Evolutionary conservation across 30 jellyfish, hydroid and myxozoan genomes (phyloP).

Genomic region (Hydra vulgaris): DNA sequence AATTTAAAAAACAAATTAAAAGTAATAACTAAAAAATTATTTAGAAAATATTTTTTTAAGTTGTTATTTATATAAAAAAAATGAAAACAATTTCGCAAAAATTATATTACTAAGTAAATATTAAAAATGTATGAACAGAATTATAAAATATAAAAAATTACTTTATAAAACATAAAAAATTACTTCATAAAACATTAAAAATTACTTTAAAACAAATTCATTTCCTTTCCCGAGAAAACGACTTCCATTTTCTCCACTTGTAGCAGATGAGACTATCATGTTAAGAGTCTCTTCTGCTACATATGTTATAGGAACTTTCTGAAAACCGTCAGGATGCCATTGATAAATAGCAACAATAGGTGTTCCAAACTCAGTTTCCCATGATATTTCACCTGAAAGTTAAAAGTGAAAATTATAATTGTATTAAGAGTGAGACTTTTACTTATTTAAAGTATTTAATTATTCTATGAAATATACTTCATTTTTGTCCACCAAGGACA

Average conservation of each 20-base stretch:
- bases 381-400: constrained; percentile 63
- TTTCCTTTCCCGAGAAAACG: constrained; percentile 61
- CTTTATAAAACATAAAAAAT: too few relatives aligned
- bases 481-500: too few relatives aligned
- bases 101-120: too few relatives aligned
- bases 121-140: too few relatives aligned
- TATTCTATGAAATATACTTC: too few relatives aligned
- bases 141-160: too few relatives aligned
- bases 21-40: neutral
- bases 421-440: too few relatives aligned
- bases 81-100: too few relatives aligned
- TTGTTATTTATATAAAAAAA: too few relatives aligned
- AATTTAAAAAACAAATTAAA: neutral
- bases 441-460: too few relatives aligned
- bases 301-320: constrained; percentile 57
- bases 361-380: constrained; percentile 74
- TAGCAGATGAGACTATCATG: constrained; percentile 54
- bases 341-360: constrained; percentile 90
- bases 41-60: too few relatives aligned
- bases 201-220: constrained; percentile 81
- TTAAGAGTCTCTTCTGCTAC: constrained; percentile 92
- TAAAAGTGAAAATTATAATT: too few relatives aligned
- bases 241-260: constrained; percentile 90
- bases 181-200: neutral
- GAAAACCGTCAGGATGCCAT: constrained; percentile 98